These are phyloP conservation scores for Megastigmus dorsalis DNA, from an alignment of 2,888 invertebrate species.

Conservation along the genomic window DNA sequence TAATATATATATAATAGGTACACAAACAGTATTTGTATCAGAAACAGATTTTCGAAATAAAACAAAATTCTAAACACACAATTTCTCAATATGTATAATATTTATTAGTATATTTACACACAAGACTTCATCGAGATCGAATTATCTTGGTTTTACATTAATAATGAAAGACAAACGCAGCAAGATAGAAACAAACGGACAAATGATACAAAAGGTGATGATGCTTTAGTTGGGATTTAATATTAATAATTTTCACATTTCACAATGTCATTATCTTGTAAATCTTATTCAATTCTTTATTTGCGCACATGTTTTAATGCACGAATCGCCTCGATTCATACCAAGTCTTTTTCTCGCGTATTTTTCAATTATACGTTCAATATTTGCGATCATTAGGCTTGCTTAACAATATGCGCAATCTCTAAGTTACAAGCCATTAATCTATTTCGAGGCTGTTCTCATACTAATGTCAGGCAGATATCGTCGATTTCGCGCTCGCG, in stretches of 20 bases:
- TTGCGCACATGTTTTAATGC: constrained; percentile 51
- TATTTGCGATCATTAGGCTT: constrained; percentile 56
- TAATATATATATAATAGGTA: no score
- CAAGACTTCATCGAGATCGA: constrained; percentile 68
- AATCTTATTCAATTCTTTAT: constrained; percentile 57
- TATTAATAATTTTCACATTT: constrained; percentile 59
- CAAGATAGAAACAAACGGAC: constrained; percentile 73
- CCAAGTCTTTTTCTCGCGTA: constrained; percentile 48
- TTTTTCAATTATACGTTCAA: constrained; percentile 38
- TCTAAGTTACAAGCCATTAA: constrained; percentile 49
- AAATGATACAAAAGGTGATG: constrained; percentile 73
- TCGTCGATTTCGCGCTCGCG: constrained; percentile 66
- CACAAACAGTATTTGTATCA: no score
- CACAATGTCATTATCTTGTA: constrained; percentile 39
- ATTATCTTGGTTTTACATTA: constrained; percentile 71
- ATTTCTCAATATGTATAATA: constrained; percentile 61
- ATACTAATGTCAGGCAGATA: constrained; percentile 66
- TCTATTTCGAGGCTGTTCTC: constrained; percentile 47
- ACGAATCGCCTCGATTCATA: constrained; percentile 31
- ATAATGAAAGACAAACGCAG: constrained; percentile 74
- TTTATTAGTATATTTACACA: constrained; percentile 72
- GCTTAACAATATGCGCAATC: constrained; percentile 41
- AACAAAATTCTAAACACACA: background rate
- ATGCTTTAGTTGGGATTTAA: constrained; percentile 66
- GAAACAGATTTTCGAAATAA: background rate